phyloP scores from a whole-genome alignment of 2,797 vertebrate species.

The Pteropus rufus region DNA sequence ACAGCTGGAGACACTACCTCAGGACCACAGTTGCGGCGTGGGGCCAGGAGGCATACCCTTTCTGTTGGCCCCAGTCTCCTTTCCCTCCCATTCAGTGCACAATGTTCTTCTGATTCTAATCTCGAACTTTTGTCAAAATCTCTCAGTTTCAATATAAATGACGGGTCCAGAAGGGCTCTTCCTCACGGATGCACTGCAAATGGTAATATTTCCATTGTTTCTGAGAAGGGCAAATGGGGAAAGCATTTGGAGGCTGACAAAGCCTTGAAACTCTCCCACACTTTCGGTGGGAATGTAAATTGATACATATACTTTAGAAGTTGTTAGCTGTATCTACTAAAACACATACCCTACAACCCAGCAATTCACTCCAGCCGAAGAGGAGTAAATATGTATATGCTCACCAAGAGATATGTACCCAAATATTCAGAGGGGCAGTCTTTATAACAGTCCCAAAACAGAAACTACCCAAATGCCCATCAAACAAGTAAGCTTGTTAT shows the following conservation, averaged over 20 bases:
- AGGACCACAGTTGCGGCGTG: rapidly evolving
- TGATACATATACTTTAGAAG: neutral
- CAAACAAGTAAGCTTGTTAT: neutral
- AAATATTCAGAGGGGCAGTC: neutral
- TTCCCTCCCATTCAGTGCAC: neutral
- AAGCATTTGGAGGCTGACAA: neutral
- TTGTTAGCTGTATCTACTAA: neutral
- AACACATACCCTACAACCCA: neutral
- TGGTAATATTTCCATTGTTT: neutral
- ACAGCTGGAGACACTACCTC: neutral
- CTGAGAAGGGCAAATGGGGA: neutral
- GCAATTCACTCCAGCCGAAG: neutral
- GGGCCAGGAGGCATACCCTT: neutral
- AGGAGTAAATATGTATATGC: neutral
- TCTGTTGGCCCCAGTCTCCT: neutral
- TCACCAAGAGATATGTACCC: neutral
- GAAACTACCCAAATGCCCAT: neutral
- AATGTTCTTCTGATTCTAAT: neutral
- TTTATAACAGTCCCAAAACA: neutral
- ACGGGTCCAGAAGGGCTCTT: neutral
- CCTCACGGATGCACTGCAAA: neutral
- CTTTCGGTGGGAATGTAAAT: neutral
- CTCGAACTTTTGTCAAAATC: neutral
- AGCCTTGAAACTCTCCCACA: neutral
- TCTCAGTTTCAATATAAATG: neutral